Evolutionary conservation across 2,113 vertebrate genomes (phyloP), one percentile per base, ranked within the genome.

Genomic region (Ia io): DNA sequence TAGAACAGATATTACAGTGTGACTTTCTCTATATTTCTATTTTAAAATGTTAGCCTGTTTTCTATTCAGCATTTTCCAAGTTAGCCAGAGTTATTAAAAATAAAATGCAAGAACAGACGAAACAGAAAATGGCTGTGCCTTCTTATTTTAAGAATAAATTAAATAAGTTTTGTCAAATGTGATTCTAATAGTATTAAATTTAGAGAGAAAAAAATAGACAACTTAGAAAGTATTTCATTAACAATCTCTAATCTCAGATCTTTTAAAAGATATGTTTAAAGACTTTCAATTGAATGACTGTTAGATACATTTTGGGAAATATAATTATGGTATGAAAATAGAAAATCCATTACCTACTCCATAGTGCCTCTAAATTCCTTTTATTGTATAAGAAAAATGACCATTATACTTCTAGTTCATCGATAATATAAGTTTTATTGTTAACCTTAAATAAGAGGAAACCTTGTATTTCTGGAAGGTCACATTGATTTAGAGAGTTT

Each of bases 251-350:
- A 79, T 91, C 40, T 95, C 42, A 76, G 69, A 44, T 94, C 80
- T 85, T 96, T 93, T 74, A 74, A 74, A 84, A 92, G 92, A 42
- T 78, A 11, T 42, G 18, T 79, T 77, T 89, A 47, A 80, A 30
- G 16, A 92, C 22, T 80, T 78, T 95, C 49, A 71, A 6, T 90
- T 92, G 76, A 95, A 94, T 90, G 37, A 56, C 20, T 91, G 47
- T 82, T 79, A 88, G 94, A 65, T 84, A 59, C 16, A 87, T 79
- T 73, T 96, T 87, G 47, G 56, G 7, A 95, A 73, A 67, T 89
- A 67, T 56, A 94, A 92, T 96, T 90, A 87, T 87, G 76, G 65
- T 83, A 78, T 87, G 53, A 95, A 95, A 95, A 92, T 95, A 95
- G 79, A 77, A 97, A 94, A 90, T 76, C 76, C 22, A 90, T 93